phyloP scores from a whole-genome alignment of 2,113 vertebrate species.

The Melanocharis versteri region DNA sequence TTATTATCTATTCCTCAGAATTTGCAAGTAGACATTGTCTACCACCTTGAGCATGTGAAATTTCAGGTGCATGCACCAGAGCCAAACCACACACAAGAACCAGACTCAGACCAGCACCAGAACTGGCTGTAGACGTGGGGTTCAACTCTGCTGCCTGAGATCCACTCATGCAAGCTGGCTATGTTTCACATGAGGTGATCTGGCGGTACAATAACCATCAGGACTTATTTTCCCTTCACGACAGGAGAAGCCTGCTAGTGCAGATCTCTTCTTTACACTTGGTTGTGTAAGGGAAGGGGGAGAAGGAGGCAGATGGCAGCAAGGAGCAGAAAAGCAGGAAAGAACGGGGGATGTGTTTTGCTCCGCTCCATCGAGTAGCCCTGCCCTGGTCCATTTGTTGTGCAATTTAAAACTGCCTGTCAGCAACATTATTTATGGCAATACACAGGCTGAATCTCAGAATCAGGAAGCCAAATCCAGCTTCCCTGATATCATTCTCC shows the following conservation, averaged over 20 bases:
- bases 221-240: not conserved
- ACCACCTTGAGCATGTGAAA: not conserved
- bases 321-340: not conserved
- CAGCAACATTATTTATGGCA: conserved; percentile 51
- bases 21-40: not conserved
- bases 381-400: conserved; percentile 34
- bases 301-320: not conserved
- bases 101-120: not conserved
- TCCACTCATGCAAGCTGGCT: fast-evolving
- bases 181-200: not conserved
- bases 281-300: not conserved
- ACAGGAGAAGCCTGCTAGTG: not conserved
- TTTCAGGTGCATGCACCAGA: not conserved
- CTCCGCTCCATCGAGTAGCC: not conserved
- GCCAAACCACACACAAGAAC: not conserved
- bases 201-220: not conserved
- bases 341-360: not conserved
- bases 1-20: not conserved
- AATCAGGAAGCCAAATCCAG: conserved; percentile 38
- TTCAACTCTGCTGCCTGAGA: not conserved
- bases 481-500: not conserved
- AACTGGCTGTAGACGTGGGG: not conserved
- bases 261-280: not conserved
- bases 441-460: not conserved
- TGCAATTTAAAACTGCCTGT: conserved; percentile 43